Evolutionary conservation across 1,140 invertebrate genomes (phyloP), one percentile per base, ranked within the genome.

Genomic region (Laodelphax striatellus): DNA sequence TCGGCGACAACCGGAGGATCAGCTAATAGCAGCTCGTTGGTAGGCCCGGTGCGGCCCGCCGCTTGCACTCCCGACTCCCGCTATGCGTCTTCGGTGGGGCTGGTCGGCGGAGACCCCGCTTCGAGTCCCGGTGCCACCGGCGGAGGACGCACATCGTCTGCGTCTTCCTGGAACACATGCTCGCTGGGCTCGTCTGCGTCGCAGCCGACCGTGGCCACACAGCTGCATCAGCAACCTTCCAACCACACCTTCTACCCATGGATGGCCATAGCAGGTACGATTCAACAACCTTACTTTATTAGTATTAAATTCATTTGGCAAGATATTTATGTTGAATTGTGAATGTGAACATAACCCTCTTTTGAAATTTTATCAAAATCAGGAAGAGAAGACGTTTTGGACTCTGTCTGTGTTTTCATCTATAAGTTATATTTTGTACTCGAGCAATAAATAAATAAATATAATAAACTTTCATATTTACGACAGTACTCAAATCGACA

Each of bases 211-310:
- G 84, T 85, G 61, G 84, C 84, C 55, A 84, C 88, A 46, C 90
- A 90, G 74, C 84, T 90, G 66, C 88, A 90, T 72, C 89, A 92
- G 77, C 82, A 86, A 75, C 82, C 83, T 72, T 73, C 75, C 69
- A 92, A 89, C 75, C 91, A 94, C 81, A 94, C 91, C 70, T 94
- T 95, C 79, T 95, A 95, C 79, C 92, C 92, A 64, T 94, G 92
- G 92, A 95, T 95, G 92, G 92, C 92, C 78, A 94, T 95, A 81
- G 92, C 92, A 93, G 92, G 92, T 94, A 62, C 46, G 55, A 14
- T 38, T 58, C n/a, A n/a, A n/a, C n/a, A n/a, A n/a, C 52, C 22
- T 16, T 16, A 16, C 1, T 38, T 28, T 38, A 38, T 38, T 38
- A 31, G 28, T 38, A 38, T 38, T 38, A 5, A 28, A 28, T 28